Percentiles rank a stretch among this genome's conserved stretches.
Conservation (phyloP, 53 echinoderm and acorn worm species). For the Zoroaster sp. region DNA sequence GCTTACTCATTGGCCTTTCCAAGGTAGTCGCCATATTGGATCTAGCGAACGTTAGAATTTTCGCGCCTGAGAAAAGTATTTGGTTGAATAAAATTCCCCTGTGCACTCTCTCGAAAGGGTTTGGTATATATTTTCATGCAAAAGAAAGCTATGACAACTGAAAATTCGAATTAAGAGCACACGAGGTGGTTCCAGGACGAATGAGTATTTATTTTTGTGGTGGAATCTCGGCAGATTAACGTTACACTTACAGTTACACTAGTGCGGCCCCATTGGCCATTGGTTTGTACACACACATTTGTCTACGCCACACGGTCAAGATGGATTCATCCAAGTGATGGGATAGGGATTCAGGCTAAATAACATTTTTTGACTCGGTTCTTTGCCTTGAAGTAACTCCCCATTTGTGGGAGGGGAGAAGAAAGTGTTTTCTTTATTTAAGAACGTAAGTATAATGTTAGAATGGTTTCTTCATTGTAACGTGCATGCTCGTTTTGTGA, state of each 20-base stretch:
- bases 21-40: conserved; percentile 62
- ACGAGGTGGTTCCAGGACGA: not conserved
- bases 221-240: conserved; percentile 24
- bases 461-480: too few relatives aligned
- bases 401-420: conserved; percentile 26
- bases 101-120: not conserved
- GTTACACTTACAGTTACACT: not conserved
- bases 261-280: not conserved
- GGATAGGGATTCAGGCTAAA: not conserved
- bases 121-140: not conserved
- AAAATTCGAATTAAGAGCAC: not conserved
- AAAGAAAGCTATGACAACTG: conserved; percentile 18
- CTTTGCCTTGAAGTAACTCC: not conserved
- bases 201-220: conserved; percentile 12
- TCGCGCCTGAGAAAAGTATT: conserved; percentile 29
- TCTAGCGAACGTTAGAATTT: conserved; percentile 52
- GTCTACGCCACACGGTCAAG: not conserved
- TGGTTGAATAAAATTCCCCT: not conserved
- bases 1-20: conserved; percentile 6
- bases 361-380: not conserved
- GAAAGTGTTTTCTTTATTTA: not conserved
- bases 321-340: conserved; percentile 21
- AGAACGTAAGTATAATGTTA: not conserved
- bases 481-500: not conserved
- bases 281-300: conserved; percentile 6